phyloP scores from a whole-genome alignment of 2,113 vertebrate species.

The Chaenogobius annularis region DNA sequence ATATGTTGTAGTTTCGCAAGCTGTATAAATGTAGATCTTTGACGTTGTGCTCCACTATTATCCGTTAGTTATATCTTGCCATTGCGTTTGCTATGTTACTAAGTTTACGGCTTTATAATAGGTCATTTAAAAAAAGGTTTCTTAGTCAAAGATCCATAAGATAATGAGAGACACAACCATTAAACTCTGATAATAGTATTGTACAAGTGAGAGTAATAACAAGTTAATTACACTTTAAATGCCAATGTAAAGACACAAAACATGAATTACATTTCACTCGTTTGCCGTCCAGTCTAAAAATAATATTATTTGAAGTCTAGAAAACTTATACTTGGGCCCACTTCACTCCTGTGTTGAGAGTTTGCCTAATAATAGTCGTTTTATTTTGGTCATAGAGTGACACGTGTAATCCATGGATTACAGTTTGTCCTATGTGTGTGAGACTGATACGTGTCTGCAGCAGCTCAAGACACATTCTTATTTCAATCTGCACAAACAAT shows the following conservation, averaged over 20 bases:
- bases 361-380: conserved; percentile 33
- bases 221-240: neutral
- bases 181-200: neutral
- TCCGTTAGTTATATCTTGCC: neutral
- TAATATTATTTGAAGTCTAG: too few relatives aligned
- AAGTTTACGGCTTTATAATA: neutral
- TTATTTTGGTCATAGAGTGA: conserved; percentile 36
- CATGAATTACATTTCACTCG: neutral
- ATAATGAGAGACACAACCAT: neutral
- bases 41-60: neutral
- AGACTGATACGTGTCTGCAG: neutral
- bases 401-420: conserved; percentile 46
- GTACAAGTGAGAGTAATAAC: neutral
- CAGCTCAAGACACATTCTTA: neutral
- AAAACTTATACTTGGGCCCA: too few relatives aligned
- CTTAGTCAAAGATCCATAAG: neutral
- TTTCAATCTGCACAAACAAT: too few relatives aligned
- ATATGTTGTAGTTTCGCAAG: neutral
- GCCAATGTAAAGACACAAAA: neutral
- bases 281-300: neutral
- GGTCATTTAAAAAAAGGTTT: neutral
- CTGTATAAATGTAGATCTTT: neutral
- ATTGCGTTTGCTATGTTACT: neutral
- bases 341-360: neutral
- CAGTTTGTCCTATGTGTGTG: neutral